Evolutionary conservation across 1,140 invertebrate species (phyloP), one percentile per base, ranked within the genome.

Genomic region (Battus philenor): DNA sequence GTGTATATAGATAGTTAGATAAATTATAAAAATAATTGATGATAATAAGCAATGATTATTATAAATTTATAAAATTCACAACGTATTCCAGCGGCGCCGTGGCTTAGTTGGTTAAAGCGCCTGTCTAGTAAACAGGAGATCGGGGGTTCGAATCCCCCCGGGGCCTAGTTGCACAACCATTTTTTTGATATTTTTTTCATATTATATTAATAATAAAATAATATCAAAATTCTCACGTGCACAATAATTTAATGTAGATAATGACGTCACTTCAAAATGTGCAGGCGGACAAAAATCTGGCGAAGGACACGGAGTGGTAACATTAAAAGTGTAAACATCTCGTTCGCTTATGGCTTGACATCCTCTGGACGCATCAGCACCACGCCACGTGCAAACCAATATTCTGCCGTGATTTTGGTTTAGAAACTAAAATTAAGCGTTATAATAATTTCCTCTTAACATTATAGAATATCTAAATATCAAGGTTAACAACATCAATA

Each of bases 141-240:
- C 87, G 83, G 68, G 87, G 82, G 87, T 88, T 88, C 88, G 88
- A 89, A 88, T 89, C 88, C 85, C 88, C 80, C 86, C 87, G 87
- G 88, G 86, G 88, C 86, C 87, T 50, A 27, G 5, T 44, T 43
- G 6, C 15, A 48, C 31, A 31, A 8, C n/a, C 20, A 43, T 29
- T 65, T 67, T 66, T 54, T 36, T 32, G 7, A 33, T 48, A 13
- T 6, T 29, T 53, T 44, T 46, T 44, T 39, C 16, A 27, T 6
- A 18, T 41, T 43, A 18, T 34, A 8, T 11, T 38, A 18, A 53
- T 30, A 22, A n/a, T 36, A 9, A 18, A n/a, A n/a, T n/a, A 11
- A 43, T 26, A 26, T 26, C 2, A 27, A 27, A n/a, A 6, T 44
- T 50, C 79, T 73, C 70, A 85, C 80, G 61, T 48, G 78, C 76